phyloP scores from a whole-genome alignment of 2,113 vertebrate species.

The Synchiropus splendidus region DNA sequence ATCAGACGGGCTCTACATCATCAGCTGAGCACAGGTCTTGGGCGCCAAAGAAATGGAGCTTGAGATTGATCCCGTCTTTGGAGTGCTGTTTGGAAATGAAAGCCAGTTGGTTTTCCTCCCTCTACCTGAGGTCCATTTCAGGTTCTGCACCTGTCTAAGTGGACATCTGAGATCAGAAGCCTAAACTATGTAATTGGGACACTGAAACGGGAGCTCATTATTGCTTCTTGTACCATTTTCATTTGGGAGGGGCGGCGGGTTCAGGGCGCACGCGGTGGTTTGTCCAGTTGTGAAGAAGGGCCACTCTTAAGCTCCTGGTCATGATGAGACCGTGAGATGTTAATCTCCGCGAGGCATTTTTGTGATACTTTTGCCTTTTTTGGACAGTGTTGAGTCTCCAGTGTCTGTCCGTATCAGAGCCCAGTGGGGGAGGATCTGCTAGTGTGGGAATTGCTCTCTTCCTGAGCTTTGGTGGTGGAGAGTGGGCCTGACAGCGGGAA shows the following conservation, averaged over 20 bases:
- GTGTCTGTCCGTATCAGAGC: conserved; percentile 32
- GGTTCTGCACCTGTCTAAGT: conserved; percentile 8
- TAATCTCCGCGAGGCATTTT: conserved; percentile 45
- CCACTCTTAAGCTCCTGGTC: conserved; percentile 17
- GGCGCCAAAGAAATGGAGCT: conserved; percentile 41
- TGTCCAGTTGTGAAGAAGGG: conserved; percentile 4
- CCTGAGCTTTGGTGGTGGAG: conserved; percentile 45
- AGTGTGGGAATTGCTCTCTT: conserved; percentile 64
- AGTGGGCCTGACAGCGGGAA: conserved; percentile 59
- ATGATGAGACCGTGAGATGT: conserved; percentile 32
- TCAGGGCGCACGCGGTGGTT: too few species aligned
- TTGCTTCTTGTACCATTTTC: too few species aligned
- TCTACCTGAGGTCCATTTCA: conserved; percentile 14
- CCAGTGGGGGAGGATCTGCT: conserved; percentile 41
- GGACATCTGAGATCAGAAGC: conserved; percentile 18
- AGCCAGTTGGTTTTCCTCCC: conserved; percentile 20
- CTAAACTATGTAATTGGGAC: conserved; percentile 28
- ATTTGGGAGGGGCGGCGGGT: too few species aligned
- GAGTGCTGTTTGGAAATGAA: conserved; percentile 39
- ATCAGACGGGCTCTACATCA: too few species aligned
- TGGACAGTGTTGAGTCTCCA: conserved; percentile 41
- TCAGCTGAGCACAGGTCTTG: too few species aligned
- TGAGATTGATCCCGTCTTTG: conserved; percentile 34
- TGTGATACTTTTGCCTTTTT: conserved; percentile 56
- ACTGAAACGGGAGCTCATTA: neutral